Evolutionary conservation across 2,797 vertebrate species (phyloP).

Genomic region (Acipenser oxyrinchus): DNA sequence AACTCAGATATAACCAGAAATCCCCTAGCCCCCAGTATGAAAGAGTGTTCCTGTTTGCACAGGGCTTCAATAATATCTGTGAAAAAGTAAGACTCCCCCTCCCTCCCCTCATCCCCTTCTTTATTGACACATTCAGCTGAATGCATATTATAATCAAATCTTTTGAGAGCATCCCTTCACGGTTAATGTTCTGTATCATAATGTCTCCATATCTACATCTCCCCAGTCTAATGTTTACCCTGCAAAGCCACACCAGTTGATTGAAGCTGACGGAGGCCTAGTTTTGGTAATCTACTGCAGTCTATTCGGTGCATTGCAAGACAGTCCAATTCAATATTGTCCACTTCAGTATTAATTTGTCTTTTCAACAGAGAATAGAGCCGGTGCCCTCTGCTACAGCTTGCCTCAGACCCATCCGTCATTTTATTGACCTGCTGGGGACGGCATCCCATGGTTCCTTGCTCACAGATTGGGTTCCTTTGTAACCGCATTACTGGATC

Average conservation of each 20-base stretch:
- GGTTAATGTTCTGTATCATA: constrained; percentile 7
- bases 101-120: constrained; percentile 32
- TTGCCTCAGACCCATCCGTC: constrained; percentile 37
- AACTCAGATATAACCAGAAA: constrained; percentile 21
- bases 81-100: constrained; percentile 29
- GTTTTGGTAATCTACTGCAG: constrained; percentile 35
- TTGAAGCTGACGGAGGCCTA: constrained; percentile 20
- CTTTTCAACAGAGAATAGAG: constrained; percentile 28
- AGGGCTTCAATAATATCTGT: constrained; percentile 15
- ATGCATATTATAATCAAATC: not conserved
- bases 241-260: constrained; percentile 22
- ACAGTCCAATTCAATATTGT: constrained; percentile 36
- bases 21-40: constrained; percentile 21
- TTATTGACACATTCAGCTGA: constrained; percentile 14
- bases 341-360: constrained; percentile 37
- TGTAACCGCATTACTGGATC: constrained; percentile 28
- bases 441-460: constrained; percentile 27
- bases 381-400: constrained; percentile 30
- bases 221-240: constrained; percentile 18
- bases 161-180: constrained; percentile 1
- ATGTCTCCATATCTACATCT: constrained; percentile 14
- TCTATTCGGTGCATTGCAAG: constrained; percentile 39
- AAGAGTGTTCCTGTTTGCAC: constrained; percentile 23
- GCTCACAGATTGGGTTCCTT: constrained; percentile 27
- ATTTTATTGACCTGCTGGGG: constrained; percentile 37